Conservation (phyloP, 2,113 vertebrate species). For the Malurus alboscapulatus region DNA sequence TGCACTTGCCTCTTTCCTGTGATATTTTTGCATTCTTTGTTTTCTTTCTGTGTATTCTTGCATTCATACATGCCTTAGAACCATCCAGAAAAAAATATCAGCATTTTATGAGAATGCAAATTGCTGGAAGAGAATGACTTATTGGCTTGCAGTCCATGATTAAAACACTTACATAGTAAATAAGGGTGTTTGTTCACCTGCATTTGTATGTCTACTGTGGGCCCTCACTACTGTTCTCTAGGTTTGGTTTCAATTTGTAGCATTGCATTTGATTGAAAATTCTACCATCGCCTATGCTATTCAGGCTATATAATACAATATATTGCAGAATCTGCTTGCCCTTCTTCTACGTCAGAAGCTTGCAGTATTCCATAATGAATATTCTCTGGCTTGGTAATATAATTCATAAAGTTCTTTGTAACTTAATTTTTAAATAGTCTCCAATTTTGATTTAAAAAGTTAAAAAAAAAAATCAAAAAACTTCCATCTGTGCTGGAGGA, state of each 20-base stretch:
- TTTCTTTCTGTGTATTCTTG: background rate
- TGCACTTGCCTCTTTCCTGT: background rate
- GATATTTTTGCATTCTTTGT: fast-evolving
- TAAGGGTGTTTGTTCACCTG: background rate
- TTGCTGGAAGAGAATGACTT: background rate
- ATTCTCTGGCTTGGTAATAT: background rate
- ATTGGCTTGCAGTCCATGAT: background rate
- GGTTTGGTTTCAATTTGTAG: background rate
- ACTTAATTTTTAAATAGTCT: background rate
- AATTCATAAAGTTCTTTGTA: background rate
- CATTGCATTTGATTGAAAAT: background rate
- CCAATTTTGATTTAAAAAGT: background rate
- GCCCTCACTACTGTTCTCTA: background rate
- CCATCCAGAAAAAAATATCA: background rate
- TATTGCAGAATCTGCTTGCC: background rate
- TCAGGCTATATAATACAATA: background rate
- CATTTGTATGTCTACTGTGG: background rate
- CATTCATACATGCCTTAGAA: background rate
- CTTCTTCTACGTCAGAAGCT: background rate
- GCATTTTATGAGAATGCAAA: background rate
- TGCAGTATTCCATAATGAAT: background rate
- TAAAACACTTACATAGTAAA: background rate
- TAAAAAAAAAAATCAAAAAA: background rate
- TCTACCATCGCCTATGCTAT: background rate
- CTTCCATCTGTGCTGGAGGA: background rate